Conservation (phyloP, 2,113 vertebrate species). For the Dipodomys ordii region DNA sequence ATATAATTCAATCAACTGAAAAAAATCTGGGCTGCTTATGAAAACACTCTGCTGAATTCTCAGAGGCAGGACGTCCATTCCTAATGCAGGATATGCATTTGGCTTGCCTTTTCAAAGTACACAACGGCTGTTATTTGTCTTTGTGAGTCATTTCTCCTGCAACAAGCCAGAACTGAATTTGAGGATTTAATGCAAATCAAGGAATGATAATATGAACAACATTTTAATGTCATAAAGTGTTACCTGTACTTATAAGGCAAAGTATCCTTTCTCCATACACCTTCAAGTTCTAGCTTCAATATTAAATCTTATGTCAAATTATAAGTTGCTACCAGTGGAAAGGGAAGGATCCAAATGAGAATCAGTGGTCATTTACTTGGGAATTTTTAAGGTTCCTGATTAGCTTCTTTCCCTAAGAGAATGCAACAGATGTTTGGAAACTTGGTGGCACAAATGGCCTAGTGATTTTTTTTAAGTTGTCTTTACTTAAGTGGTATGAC, state of each 20-base stretch:
- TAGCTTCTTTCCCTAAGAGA: neutral
- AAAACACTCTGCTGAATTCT: conserved; percentile 51
- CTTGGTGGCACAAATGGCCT: neutral
- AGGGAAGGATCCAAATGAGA: conserved; percentile 4
- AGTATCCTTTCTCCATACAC: neutral
- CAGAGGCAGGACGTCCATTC: conserved; percentile 45
- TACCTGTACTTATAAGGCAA: conserved; percentile 49
- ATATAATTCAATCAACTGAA: conserved; percentile 50
- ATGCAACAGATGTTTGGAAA: neutral
- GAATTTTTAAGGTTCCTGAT: neutral
- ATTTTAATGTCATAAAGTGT: conserved; percentile 41
- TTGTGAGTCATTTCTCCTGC: conserved; percentile 49
- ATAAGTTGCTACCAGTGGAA: conserved; percentile 35
- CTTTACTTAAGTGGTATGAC: conserved; percentile 23
- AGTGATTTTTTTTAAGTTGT: neutral
- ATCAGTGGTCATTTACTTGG: conserved; percentile 19
- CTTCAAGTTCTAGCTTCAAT: neutral
- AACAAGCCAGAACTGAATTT: conserved; percentile 53
- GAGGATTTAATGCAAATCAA: conserved; percentile 68
- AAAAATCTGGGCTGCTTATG: conserved; percentile 48
- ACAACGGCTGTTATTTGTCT: conserved; percentile 60
- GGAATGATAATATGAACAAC: conserved; percentile 27
- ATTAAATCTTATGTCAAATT: conserved; percentile 51
- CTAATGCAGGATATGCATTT: conserved; percentile 1
- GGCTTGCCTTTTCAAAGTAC: conserved; percentile 56